Conservation (phyloP, 2,888 invertebrate genomes). For the Melanchra persicariae region DNA sequence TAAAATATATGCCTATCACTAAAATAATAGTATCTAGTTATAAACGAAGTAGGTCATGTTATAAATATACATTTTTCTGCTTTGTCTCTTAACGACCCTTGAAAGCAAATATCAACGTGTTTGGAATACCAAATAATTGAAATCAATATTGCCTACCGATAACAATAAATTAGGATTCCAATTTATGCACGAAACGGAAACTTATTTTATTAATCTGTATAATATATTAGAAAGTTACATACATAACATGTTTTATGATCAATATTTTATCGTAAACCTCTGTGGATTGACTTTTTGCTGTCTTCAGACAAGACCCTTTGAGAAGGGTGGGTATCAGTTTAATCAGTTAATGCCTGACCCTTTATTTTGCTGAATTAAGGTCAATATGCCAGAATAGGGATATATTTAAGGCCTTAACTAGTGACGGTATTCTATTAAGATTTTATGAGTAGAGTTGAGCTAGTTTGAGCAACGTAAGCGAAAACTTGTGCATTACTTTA, state of each 20-base stretch:
- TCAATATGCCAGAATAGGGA: conserved; percentile 57
- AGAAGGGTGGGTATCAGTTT: conserved; percentile 76
- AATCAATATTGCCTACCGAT: conserved; percentile 47
- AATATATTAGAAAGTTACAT: conserved; percentile 38
- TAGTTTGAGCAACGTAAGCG: conserved; percentile 26
- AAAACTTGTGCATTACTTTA: conserved; percentile 29
- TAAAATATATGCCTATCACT: background rate
- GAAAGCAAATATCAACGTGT: conserved; percentile 47
- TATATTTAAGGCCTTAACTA: conserved; percentile 50
- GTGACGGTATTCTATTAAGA: conserved; percentile 45
- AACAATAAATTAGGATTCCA: conserved; percentile 42
- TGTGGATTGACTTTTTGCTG: conserved; percentile 72
- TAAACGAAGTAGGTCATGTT: background rate
- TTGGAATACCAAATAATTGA: conserved; percentile 51
- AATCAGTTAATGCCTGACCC: conserved; percentile 73
- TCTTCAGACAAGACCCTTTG: conserved; percentile 70
- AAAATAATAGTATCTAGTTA: background rate
- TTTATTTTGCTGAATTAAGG: conserved; percentile 71
- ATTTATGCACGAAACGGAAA: conserved; percentile 41
- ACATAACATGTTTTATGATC: conserved; percentile 60
- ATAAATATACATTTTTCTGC: conserved; percentile 24
- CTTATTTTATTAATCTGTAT: conserved; percentile 50
- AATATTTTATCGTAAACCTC: conserved; percentile 68
- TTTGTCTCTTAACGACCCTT: conserved; percentile 28
- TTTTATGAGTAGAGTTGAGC: conserved; percentile 38